A percentile compares a stretch with the other conserved stretches of the same genome.
phyloP scores from a whole-genome alignment of 2,797 vertebrate genomes.

The Chaenodraco wilsoni region DNA sequence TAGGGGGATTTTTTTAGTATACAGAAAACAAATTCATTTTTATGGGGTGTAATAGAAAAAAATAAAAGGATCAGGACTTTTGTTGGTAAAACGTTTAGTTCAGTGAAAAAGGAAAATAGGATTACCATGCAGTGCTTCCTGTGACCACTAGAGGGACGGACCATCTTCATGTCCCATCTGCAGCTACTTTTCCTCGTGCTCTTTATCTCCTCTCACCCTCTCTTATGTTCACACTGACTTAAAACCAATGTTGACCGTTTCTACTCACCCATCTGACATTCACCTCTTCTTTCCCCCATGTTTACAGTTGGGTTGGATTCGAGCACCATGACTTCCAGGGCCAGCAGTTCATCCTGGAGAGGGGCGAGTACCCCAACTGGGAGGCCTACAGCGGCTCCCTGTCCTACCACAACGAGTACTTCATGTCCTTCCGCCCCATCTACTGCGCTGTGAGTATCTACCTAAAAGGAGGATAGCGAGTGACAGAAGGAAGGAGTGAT shows the following conservation, averaged over 20 bases:
- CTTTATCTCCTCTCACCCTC: not conserved
- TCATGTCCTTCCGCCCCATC: slow-evolving; percentile 78
- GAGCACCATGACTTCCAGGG: slow-evolving; percentile 80
- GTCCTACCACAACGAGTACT: slow-evolving; percentile 74
- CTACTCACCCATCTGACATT: not conserved
- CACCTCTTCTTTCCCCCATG: not conserved
- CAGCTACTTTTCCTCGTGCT: not conserved
- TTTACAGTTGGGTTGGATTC: slow-evolving; percentile 74
- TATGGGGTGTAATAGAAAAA: too few relatives aligned
- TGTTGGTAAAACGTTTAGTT: too few relatives aligned
- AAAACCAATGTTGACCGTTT: not conserved
- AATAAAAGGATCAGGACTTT: too few relatives aligned
- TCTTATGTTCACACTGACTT: slow-evolving; percentile 23
- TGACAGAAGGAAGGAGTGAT: too few relatives aligned
- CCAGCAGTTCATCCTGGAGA: slow-evolving; percentile 80
- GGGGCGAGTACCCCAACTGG: slow-evolving; percentile 79
- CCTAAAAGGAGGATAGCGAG: not conserved
- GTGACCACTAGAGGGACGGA: too few relatives aligned
- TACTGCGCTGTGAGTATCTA: slow-evolving; percentile 74
- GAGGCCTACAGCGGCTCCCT: slow-evolving; percentile 72
- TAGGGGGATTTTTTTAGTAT: too few relatives aligned
- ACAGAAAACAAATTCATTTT: too few relatives aligned
- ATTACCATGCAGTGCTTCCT: too few relatives aligned
- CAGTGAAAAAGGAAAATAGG: too few relatives aligned
- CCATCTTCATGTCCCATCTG: not conserved